Percentiles rank a stretch among this genome's conserved stretches.
Conservation (phyloP, 2,888 invertebrate genomes). For the Strigamia transsilvanica region DNA sequence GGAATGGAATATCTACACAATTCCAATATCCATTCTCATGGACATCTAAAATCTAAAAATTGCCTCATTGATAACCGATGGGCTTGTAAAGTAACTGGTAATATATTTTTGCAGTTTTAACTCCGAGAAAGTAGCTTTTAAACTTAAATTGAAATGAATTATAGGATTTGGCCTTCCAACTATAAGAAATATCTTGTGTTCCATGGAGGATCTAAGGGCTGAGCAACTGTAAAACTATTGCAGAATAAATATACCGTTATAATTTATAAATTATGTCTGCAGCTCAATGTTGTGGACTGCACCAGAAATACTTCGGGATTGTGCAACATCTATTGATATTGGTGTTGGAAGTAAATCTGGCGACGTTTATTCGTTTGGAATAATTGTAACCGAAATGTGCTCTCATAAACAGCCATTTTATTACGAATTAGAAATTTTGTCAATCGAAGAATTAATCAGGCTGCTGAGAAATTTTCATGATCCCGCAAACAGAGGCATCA, state of each 20-base stretch:
- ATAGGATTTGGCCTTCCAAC: constrained; percentile 44
- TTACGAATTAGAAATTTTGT: constrained; percentile 45
- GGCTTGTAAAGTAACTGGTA: constrained; percentile 50
- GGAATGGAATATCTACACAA: constrained; percentile 46
- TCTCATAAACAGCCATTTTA: constrained; percentile 35
- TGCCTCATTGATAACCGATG: constrained; percentile 51
- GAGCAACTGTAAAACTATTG: not conserved
- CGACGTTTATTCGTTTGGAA: constrained; percentile 50
- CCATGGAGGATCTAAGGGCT: not conserved
- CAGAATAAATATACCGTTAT: not conserved
- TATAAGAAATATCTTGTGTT: not conserved
- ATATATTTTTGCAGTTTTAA: not conserved
- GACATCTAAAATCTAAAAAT: constrained; percentile 6
- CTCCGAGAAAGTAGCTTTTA: not conserved
- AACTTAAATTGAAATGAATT: too few relatives aligned
- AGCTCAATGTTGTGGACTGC: constrained; percentile 28
- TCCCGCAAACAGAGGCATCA: constrained; percentile 10
- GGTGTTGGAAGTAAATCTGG: constrained; percentile 1
- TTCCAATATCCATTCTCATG: constrained; percentile 28
- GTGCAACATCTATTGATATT: constrained; percentile 3
- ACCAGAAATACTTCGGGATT: constrained; percentile 23
- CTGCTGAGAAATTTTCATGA: constrained; percentile 30
- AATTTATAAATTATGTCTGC: not conserved
- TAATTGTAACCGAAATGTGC: constrained; percentile 51
- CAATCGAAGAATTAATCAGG: constrained; percentile 28